Evolutionary conservation across 2,797 vertebrate genomes (phyloP).

Genomic region (Cuculus canorus): DNA sequence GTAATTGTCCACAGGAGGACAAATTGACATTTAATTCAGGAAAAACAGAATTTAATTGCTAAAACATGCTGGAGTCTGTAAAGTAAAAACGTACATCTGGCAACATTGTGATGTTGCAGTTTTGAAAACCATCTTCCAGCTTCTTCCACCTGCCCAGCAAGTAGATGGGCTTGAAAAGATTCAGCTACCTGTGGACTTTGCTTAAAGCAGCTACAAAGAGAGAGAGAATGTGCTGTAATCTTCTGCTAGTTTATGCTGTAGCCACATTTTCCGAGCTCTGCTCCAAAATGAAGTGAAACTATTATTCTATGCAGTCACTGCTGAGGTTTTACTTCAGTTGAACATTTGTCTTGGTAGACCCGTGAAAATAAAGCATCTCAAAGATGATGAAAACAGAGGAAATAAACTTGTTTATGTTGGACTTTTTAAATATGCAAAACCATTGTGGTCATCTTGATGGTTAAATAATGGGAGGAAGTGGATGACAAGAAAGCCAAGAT

Average conservation of each 20-base stretch:
- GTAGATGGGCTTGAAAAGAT: not conserved
- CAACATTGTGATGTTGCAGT: conserved; percentile 50
- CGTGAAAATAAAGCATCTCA: conserved; percentile 14
- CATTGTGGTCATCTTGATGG: not conserved
- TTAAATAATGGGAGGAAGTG: conserved; percentile 44
- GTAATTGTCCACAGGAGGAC: conserved; percentile 67
- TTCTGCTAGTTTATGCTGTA: not conserved
- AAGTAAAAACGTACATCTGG: conserved; percentile 42
- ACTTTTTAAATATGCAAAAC: conserved; percentile 19
- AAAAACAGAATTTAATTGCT: conserved; percentile 69
- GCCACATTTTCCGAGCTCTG: conserved; percentile 18
- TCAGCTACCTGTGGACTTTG: not conserved
- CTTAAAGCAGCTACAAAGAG: not conserved
- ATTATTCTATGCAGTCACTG: not conserved
- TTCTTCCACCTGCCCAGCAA: not conserved
- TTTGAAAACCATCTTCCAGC: not conserved
- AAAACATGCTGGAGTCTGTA: conserved; percentile 69
- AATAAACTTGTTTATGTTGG: conserved; percentile 45
- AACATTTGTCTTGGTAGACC: not conserved
- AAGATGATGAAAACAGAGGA: not conserved
- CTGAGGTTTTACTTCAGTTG: conserved; percentile 15
- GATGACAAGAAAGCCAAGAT: not conserved
- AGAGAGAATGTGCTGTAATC: not conserved
- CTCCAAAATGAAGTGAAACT: conserved; percentile 12
- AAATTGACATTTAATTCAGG: conserved; percentile 48